Conservation (phyloP, 2,888 invertebrate genomes). For the Heliconius ismenius region DNA sequence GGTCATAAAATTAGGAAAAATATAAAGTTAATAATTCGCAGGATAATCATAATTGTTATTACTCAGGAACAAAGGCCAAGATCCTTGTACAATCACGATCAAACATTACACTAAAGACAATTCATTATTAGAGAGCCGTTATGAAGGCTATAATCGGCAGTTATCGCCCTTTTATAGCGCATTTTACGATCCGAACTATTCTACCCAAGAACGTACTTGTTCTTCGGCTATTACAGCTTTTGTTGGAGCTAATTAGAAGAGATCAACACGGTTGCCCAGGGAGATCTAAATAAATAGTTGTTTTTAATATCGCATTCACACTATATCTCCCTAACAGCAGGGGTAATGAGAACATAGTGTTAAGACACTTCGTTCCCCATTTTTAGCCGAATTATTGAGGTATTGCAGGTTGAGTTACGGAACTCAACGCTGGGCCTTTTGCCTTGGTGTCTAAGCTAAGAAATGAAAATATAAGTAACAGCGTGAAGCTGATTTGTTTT, state of each 20-base stretch:
- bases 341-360: too few relatives aligned
- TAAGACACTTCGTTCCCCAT: too few relatives aligned
- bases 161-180: constrained; percentile 82
- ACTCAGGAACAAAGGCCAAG: constrained; percentile 36
- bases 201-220: constrained; percentile 73
- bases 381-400: too few relatives aligned
- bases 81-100: constrained; percentile 54
- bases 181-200: constrained; percentile 81
- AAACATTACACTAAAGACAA: constrained; percentile 79
- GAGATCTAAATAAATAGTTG: constrained; percentile 1
- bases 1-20: not conserved
- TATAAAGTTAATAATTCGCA: constrained; percentile 6
- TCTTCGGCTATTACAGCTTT: constrained; percentile 66
- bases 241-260: constrained; percentile 67
- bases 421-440: too few relatives aligned
- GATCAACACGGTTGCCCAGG: constrained; percentile 20
- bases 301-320: not conserved
- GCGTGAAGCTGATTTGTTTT: not conserved
- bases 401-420: too few relatives aligned
- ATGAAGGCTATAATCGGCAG: constrained; percentile 75
- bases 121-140: constrained; percentile 81
- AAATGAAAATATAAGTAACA: not conserved
- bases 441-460: too few relatives aligned
- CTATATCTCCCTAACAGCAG: too few relatives aligned
- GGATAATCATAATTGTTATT: constrained; percentile 38